Percentiles rank a stretch among this genome's conserved stretches.
Evolutionary conservation across 1,140 invertebrate species (phyloP).

Genomic region (Drosophila varians): DNA sequence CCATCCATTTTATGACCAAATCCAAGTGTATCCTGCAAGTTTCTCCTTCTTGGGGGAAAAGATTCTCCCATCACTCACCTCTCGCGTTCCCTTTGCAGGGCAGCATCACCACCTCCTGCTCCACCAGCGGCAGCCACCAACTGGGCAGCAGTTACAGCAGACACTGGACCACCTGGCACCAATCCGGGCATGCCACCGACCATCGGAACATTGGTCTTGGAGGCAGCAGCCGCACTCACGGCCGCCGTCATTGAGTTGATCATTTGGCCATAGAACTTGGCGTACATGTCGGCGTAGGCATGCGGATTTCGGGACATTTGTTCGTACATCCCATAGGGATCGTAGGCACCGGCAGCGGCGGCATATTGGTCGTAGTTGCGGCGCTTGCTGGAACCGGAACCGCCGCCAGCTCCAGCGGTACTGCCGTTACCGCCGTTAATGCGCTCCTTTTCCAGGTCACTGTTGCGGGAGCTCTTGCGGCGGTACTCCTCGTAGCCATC

Average conservation of each 20-base stretch:
- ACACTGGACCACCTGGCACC: slow-evolving; percentile 1
- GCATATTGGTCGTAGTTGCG: slow-evolving; percentile 84
- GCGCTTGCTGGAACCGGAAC: slow-evolving; percentile 50
- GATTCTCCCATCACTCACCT: slow-evolving; percentile 85
- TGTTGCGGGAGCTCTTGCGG: slow-evolving; percentile 77
- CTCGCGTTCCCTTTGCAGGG: slow-evolving; percentile 85
- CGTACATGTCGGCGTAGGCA: slow-evolving; percentile 90
- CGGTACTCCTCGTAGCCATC: slow-evolving; percentile 76
- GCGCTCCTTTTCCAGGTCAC: slow-evolving; percentile 69
- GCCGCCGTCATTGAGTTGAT: slow-evolving; percentile 59
- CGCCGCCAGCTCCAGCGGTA: slow-evolving; percentile 40
- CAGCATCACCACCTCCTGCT: slow-evolving; percentile 33
- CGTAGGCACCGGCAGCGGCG: slow-evolving; percentile 81
- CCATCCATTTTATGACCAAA: not conserved
- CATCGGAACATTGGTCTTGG: slow-evolving; percentile 12
- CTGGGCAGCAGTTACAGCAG: slow-evolving; percentile 84
- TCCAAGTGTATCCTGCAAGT: not conserved
- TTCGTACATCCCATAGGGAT: slow-evolving; percentile 86
- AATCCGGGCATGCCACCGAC: not conserved
- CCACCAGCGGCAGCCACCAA: not conserved
- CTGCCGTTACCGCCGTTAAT: slow-evolving; percentile 39
- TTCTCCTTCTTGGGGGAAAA: not conserved
- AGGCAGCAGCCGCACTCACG: slow-evolving; percentile 32
- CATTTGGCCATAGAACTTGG: slow-evolving; percentile 86
- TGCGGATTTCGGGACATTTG: slow-evolving; percentile 90